phyloP scores from a whole-genome alignment of 2,888 invertebrate genomes.

The Machimus atricapillus region DNA sequence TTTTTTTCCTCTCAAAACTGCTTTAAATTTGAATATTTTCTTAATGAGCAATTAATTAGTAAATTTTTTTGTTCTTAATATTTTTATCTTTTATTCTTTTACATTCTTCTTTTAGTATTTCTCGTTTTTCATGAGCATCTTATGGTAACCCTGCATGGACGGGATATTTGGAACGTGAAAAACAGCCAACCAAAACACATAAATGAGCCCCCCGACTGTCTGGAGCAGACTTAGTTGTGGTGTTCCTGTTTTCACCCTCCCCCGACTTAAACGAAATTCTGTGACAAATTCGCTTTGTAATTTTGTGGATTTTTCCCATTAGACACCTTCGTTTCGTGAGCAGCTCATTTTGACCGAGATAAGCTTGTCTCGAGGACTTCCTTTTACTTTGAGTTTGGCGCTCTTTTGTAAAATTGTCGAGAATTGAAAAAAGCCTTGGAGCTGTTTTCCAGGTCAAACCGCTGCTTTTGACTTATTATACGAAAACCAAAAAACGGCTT shows the following conservation, averaged over 20 bases:
- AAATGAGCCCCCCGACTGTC: background rate
- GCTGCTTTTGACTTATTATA: background rate
- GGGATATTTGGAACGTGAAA: background rate
- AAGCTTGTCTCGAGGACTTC: background rate
- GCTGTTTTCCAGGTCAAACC: background rate
- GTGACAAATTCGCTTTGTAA: constrained; percentile 54
- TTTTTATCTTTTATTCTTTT: no score
- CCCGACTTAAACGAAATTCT: constrained; percentile 54
- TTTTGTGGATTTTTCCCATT: constrained; percentile 2
- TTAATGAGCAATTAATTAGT: no score
- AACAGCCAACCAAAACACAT: background rate
- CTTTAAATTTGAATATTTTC: no score
- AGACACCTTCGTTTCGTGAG: background rate
- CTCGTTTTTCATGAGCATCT: background rate
- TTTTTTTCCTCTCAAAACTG: no score
- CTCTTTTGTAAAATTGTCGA: background rate
- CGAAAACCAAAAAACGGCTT: background rate
- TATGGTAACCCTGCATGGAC: background rate
- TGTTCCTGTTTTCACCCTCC: background rate
- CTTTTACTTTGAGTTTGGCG: background rate
- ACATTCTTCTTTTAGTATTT: background rate
- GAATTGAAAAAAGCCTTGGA: background rate
- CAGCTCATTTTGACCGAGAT: background rate
- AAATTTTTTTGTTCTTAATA: no score
- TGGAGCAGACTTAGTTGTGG: background rate